Conservation (phyloP, 2,113 vertebrate genomes). For the Onychorhynchus coronatus region DNA sequence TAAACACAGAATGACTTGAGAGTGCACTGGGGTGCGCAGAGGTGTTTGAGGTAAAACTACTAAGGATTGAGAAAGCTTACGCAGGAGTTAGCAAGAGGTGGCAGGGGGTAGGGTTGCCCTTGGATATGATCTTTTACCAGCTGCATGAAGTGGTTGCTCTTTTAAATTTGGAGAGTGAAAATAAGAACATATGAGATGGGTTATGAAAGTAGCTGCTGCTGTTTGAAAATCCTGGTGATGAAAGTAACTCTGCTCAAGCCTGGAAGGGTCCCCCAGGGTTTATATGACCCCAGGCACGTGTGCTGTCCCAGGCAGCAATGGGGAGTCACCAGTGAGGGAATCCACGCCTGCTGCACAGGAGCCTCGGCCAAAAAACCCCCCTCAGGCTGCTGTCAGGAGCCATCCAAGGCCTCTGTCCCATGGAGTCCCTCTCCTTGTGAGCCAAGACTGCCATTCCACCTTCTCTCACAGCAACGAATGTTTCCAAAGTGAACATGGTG, state of each 20-base stretch:
- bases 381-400: background rate
- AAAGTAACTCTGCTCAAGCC: background rate
- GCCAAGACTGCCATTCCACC: accelerated
- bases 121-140: background rate
- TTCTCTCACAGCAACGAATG: accelerated
- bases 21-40: background rate
- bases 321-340: background rate
- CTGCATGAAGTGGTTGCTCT: background rate
- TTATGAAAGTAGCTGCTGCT: background rate
- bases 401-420: background rate
- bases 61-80: background rate
- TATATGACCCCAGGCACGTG: background rate
- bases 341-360: accelerated
- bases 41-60: background rate
- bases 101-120: background rate
- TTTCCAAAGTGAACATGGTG: background rate
- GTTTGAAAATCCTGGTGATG: background rate
- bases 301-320: background rate
- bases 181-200: background rate
- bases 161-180: background rate
- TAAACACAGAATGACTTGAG: background rate
- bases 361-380: background rate
- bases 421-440: background rate
- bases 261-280: background rate
- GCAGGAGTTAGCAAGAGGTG: background rate